phyloP scores from a whole-genome alignment of 2,888 invertebrate species.

The Chloromyia formosa region DNA sequence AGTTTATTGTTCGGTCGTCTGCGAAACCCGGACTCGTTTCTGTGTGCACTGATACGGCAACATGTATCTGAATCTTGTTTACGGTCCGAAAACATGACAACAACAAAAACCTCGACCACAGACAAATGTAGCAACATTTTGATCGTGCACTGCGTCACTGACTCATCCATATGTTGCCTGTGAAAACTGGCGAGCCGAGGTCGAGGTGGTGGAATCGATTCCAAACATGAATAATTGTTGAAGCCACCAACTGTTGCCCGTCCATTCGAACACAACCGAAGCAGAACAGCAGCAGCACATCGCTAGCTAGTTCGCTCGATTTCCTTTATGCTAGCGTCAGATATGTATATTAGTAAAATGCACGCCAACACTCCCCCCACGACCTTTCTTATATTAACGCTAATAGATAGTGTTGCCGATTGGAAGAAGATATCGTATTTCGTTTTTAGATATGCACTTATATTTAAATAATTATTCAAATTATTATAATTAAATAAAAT shows the following conservation, averaged over 20 bases:
- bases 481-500: too few relatives aligned
- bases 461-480: too few relatives aligned
- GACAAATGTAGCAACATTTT: neutral
- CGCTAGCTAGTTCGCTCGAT: neutral
- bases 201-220: neutral
- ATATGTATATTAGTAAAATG: neutral
- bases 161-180: constrained; percentile 31
- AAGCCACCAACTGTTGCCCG: constrained; percentile 16
- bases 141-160: constrained; percentile 28
- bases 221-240: neutral
- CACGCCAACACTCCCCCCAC: constrained; percentile 26
- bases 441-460: neutral
- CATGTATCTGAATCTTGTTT: constrained; percentile 18
- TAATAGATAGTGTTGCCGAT: constrained; percentile 29
- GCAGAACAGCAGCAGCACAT: neutral
- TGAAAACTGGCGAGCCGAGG: neutral
- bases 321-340: constrained; percentile 1
- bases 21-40: constrained; percentile 28
- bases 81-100: constrained; percentile 1
- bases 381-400: constrained; percentile 7
- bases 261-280: neutral
- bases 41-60: neutral
- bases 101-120: neutral
- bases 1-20: constrained; percentile 11
- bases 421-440: neutral